Conservation (phyloP, 2,113 vertebrate genomes). For the Apodemus speciosus region DNA sequence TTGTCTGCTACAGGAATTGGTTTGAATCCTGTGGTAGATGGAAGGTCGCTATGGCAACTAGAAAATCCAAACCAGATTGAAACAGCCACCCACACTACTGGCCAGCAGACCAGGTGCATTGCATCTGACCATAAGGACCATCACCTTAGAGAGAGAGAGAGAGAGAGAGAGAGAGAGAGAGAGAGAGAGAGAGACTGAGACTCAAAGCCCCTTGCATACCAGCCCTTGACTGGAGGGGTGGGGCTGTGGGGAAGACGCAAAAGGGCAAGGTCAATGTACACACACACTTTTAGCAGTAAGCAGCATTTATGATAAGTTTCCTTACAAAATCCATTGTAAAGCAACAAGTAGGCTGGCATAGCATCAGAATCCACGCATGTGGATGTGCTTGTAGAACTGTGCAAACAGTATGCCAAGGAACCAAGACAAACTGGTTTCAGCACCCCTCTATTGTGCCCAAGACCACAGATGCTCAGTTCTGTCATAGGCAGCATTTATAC, state of each 20-base stretch:
- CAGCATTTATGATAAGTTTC: neutral
- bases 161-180: no score
- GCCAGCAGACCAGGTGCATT: neutral
- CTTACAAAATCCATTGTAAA: constrained; percentile 22
- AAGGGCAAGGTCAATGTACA: accelerated
- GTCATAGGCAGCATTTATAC: neutral
- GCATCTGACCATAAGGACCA: neutral
- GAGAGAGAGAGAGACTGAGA: neutral
- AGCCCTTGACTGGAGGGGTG: neutral
- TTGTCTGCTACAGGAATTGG: neutral
- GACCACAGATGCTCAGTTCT: neutral
- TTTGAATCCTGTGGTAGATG: neutral
- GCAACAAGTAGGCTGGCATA: neutral
- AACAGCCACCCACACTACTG: neutral
- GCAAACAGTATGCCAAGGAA: neutral
- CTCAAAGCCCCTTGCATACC: neutral
- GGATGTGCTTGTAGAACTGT: neutral
- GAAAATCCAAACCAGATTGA: neutral
- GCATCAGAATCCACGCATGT: neutral
- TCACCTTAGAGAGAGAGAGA: neutral
- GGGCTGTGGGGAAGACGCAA: neutral
- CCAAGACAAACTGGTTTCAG: neutral
- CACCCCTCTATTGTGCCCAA: neutral
- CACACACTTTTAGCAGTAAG: neutral
- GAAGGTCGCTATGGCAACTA: neutral